Base-by-base conservation (phyloP, 2,113 vertebrate genomes). In the Anolis sagrei region DNA sequence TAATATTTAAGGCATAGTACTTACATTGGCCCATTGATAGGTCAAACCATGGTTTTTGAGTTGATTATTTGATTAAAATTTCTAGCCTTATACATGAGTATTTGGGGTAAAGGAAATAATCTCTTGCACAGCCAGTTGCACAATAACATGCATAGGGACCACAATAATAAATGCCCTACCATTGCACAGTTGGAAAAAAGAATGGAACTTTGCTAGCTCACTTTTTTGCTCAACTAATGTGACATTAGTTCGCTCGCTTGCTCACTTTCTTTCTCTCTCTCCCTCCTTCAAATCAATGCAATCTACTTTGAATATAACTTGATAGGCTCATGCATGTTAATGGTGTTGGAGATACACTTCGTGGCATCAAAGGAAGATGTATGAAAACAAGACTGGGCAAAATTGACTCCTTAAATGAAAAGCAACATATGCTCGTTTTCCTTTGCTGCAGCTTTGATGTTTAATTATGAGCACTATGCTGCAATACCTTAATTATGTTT, bases 401-500 rank as follows among this genome's bases (percentile, higher is more conserved):
- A 73, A 70, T 86, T n/a, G 51, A 51, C 44, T 44, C 81, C 9
- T 0, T 1, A 25, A 79, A 18, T 4, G 9, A 34, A 76, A n/a
- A 48, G 70, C 36, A 2, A 54, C 7, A 72, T 54, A 27, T 34
- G 29, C 58, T 61, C 7, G 44, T 18, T 48, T 74, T 62, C 8
- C 29, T 86, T 80, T n/a, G 18, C 14, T 70, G 36, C 36, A 44
- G 19, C 29, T 36, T 74, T 69, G 44, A 27, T 78, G 32, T 70
- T 66, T 78, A 70, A 77, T 69, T 78, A 66, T 69, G 21, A 51
- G 32, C 21, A 34, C 75, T 51, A 10, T 48, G 11, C 0, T 5
- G 16, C 76, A 77, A 68, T 76, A 79, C n/a, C 10, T 8, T 91
- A 69, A 74, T 76, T 54, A 36, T 29, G 25, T 77, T 10, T 8